These are phyloP conservation scores for Chanos chanos DNA, from an alignment of 2,797 vertebrate species.

Conservation along the genomic window DNA sequence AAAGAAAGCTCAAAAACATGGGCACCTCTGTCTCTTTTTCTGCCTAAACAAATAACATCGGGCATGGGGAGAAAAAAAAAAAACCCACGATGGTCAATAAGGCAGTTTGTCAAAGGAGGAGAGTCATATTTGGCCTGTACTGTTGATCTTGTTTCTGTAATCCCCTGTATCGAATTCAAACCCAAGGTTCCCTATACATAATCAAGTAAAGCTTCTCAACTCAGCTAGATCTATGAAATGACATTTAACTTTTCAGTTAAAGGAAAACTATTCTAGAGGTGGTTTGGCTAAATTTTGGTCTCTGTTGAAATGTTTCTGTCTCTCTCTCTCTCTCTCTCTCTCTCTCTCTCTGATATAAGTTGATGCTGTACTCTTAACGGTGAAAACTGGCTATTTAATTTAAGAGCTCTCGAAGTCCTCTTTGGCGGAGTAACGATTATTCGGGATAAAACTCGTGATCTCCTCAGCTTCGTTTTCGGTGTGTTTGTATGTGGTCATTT, in stretches of 20 bases:
- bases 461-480: no score
- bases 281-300: no score
- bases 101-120: conserved; percentile 15
- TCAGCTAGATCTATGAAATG: background rate
- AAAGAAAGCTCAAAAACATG: background rate
- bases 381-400: conserved; percentile 72
- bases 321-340: no score
- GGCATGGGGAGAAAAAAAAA: conserved; percentile 7
- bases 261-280: no score
- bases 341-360: conserved; percentile 61
- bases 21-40: conserved; percentile 7
- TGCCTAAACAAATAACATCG: conserved; percentile 15
- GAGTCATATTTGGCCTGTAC: conserved; percentile 5
- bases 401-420: conserved; percentile 20
- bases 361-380: conserved; percentile 69
- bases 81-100: conserved; percentile 20
- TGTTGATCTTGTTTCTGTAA: conserved; percentile 5
- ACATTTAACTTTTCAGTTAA: conserved; percentile 6
- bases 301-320: conserved; percentile 6
- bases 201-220: background rate
- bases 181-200: conserved; percentile 1
- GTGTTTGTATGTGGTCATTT: no score
- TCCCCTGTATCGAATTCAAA: conserved; percentile 13
- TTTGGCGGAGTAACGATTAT: background rate
- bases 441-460: no score